Base-by-base conservation (phyloP, 64 coral and sea anemone genomes). In the Montipora capricornis region DNA sequence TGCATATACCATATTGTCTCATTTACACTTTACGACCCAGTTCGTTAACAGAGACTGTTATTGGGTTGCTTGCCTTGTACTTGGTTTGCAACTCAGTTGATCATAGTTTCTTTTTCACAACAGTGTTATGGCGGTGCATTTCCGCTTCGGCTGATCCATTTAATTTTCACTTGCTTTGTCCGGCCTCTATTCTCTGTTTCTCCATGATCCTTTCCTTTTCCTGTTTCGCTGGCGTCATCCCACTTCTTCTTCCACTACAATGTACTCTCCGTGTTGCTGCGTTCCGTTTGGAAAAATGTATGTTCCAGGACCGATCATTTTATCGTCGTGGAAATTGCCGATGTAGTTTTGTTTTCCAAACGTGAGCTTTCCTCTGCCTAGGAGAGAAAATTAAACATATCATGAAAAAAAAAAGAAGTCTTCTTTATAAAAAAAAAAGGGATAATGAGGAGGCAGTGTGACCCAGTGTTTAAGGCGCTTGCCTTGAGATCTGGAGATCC, bases 271-370 rank as follows among this genome's bases (percentile, higher is more conserved):
- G 44, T 97, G 96, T 47, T 97, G 96, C 47, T 97, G 96, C 5
- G 93, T 92, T 5, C 96, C 96, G 55, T 97, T 97, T 12, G 96
- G 93, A 37, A 97, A 97, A 11, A 97, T 97, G 60, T 97, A 97
- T 15, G 96, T 98, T 7, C 96, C 96, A 0, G 96, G 96, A 1
- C 96, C 96, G 57, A 98, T 74, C 96, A 98, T 98, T 92, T 98
- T 98, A 64, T 98, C 96, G 22, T 98, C 96, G 70, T 98, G 93
- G 74, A 98, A 98, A 84, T 94, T 98, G 2, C 96, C 96, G 1
- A 98, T 77, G 71, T 98, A 98, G 50, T 90, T 92, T 68, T 98
- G 96, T 79, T 98, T 98, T 4, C 96, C 96, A 79, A 98, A 98
- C 49, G 96, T 95, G 19, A 98, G 73, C 87, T 98, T 98, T 58